Percentiles rank a stretch among this genome's conserved stretches.
These are phyloP conservation scores for Poeciliopsis presidionis DNA, from an alignment of 2,797 vertebrate species.

Conservation along the genomic window DNA sequence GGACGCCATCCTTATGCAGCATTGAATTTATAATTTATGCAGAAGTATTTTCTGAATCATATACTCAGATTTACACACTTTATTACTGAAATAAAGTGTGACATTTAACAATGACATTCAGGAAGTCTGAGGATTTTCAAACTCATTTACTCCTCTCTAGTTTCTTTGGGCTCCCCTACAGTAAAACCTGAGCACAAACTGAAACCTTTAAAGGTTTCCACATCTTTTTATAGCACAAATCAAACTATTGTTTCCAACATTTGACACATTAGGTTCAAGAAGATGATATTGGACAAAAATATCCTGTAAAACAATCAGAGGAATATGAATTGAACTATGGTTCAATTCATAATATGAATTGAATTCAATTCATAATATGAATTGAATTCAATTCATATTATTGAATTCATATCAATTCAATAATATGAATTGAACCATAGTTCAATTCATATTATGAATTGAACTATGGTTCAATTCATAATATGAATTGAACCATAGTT, in stretches of 20 bases:
- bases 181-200: background rate
- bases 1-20: background rate
- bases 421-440: too few relatives aligned
- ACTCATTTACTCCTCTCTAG: background rate
- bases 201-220: background rate
- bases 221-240: background rate
- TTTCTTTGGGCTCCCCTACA: background rate
- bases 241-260: background rate
- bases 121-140: background rate
- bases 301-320: background rate
- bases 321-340: background rate
- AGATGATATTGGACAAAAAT: background rate
- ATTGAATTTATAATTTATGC: background rate
- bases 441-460: too few relatives aligned
- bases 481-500: too few relatives aligned
- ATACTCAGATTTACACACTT: background rate
- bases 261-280: background rate
- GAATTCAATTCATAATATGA: too few relatives aligned
- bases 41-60: background rate
- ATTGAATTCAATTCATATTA: too few relatives aligned
- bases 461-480: too few relatives aligned
- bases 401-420: too few relatives aligned
- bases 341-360: too few relatives aligned
- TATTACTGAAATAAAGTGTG: background rate
- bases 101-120: background rate